phyloP scores from a whole-genome alignment of 2,888 invertebrate species.

The Axea sp. region DNA sequence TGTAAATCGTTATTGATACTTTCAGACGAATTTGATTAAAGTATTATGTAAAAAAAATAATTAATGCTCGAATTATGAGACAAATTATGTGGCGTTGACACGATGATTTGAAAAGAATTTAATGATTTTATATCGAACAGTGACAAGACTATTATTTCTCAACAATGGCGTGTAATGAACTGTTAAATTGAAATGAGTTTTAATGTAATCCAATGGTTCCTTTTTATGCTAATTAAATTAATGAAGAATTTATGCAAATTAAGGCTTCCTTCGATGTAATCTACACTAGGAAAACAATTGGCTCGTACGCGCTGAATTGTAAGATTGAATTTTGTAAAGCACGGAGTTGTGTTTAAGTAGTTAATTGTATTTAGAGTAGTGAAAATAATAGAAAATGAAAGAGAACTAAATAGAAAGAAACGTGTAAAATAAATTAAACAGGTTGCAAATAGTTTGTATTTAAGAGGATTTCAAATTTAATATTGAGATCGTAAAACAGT shows the following conservation, averaged over 20 bases:
- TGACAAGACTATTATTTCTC: slow-evolving; percentile 36
- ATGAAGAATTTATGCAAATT: slow-evolving; percentile 1
- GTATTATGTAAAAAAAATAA: slow-evolving; percentile 12
- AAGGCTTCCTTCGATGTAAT: background rate
- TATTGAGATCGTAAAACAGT: no score
- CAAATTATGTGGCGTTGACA: slow-evolving; percentile 24
- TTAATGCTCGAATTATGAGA: slow-evolving; percentile 41
- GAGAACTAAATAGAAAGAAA: no score
- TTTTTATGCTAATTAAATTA: slow-evolving; percentile 23
- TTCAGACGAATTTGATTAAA: slow-evolving; percentile 34
- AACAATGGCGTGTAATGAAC: slow-evolving; percentile 17
- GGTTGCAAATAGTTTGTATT: no score
- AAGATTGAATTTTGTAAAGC: background rate
- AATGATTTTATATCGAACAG: slow-evolving; percentile 25
- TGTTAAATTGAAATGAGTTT: slow-evolving; percentile 15
- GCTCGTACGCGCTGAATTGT: background rate
- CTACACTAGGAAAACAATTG: background rate
- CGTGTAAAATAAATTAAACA: no score
- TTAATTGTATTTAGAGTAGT: no score
- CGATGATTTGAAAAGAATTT: slow-evolving; percentile 20
- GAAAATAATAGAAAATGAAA: no score
- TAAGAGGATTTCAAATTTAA: no score
- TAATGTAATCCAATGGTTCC: slow-evolving; percentile 8
- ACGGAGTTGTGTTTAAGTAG: no score
- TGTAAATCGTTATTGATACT: slow-evolving; percentile 65